Base-by-base conservation (phyloP, 2,888 invertebrate species). In the Sacculina carcini region DNA sequence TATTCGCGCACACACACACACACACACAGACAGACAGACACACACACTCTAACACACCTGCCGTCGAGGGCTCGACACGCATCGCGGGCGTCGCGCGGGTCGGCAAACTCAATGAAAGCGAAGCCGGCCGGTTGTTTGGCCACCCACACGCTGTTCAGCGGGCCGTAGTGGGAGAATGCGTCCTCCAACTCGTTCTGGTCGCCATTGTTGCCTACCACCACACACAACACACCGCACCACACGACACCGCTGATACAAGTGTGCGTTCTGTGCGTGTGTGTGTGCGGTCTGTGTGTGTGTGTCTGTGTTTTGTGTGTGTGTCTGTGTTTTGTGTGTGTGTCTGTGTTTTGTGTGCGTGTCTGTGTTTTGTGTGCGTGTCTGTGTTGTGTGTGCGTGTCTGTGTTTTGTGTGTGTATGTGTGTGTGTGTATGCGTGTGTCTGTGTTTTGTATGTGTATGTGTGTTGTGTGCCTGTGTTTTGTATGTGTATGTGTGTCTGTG, bases 51-150 rank as follows among this genome's bases (percentile, higher is more conserved):
- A 21, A 5, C 77, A 73, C 70, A 81, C 80, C 76, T 76, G 70
- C 83, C 83, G 66, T 83, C 84, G 61, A 85, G 67, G 28, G 79
- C 82, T 61, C 82, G 69, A 14, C 81, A 80, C 28, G 84, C 76
- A 65, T 86, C 85, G 65, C 84, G 82, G 14, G 86, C 85, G 63
- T 87, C 87, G 55, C 86, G 69, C 16, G 79, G 75, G 62, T 89
- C 86, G 68, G 85, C 84, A 65, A 75, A 86, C 66, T 86, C 85
- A 4, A 84, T 82, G 66, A 86, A 86, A 1, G 85, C 85, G 67
- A 86, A 85, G 21, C 85, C 89, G 6, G 87, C 85, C 38, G 87
- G 89, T 63, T 89, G 86, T 61, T 87, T 71, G 0, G 89, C 89
- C 50, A 90, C 86, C 89, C 89, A 89, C 47, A 89, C 86, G 66